A percentile compares a stretch with the other conserved stretches of the same genome.
phyloP scores from a whole-genome alignment of 1,140 invertebrate species.

The Drosophila orena region DNA sequence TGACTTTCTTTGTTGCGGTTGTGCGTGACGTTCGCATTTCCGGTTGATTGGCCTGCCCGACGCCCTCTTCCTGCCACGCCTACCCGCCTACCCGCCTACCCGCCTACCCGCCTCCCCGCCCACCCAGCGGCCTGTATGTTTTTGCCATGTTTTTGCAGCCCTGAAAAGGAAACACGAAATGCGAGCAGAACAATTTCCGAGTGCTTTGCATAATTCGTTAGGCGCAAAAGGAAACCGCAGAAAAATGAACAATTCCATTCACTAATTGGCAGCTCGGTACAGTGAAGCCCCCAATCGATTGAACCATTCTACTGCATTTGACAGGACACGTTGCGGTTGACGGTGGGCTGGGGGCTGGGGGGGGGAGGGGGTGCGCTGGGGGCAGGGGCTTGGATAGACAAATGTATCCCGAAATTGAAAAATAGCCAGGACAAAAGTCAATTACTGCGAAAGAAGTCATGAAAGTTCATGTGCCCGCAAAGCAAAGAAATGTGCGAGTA shows the following conservation, averaged over 20 bases:
- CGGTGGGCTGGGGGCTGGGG: too few relatives aligned
- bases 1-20: constrained; percentile 65
- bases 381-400: too few relatives aligned
- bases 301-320: constrained; percentile 23
- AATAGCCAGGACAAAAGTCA: constrained; percentile 26
- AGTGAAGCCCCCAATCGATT: constrained; percentile 14
- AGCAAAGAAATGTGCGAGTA: background rate
- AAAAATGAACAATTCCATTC: constrained; percentile 53
- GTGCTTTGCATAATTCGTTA: constrained; percentile 51
- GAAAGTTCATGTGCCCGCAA: background rate
- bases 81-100: too few relatives aligned
- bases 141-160: constrained; percentile 27
- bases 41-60: constrained; percentile 39
- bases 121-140: background rate
- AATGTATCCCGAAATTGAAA: constrained; percentile 10
- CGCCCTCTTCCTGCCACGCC: constrained; percentile 2
- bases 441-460: constrained; percentile 10
- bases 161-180: constrained; percentile 43
- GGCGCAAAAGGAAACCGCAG: constrained; percentile 44
- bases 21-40: constrained; percentile 59
- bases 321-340: constrained; percentile 20
- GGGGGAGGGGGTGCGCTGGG: too few relatives aligned
- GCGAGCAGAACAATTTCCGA: constrained; percentile 47
- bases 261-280: constrained; percentile 48
- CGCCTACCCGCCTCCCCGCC: too few relatives aligned